phyloP scores from a whole-genome alignment of 2,113 vertebrate genomes.

The Sialia sialis region DNA sequence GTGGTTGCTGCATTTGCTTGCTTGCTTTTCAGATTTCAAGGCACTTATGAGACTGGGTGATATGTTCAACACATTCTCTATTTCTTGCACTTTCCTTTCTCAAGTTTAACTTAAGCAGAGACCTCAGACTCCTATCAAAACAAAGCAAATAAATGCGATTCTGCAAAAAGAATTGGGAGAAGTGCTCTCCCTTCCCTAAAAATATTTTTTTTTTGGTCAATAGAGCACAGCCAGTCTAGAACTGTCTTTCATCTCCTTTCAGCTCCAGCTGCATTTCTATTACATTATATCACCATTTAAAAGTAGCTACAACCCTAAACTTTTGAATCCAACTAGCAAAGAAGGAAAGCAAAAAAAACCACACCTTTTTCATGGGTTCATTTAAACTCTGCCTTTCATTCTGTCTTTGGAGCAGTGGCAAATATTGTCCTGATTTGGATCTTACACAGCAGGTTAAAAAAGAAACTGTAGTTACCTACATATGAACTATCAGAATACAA shows the following conservation, averaged over 20 bases:
- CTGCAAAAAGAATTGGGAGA: background rate
- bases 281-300: background rate
- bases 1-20: background rate
- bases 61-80: background rate
- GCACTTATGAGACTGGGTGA: background rate
- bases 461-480: background rate
- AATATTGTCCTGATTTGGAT: background rate
- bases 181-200: background rate
- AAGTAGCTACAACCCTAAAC: background rate
- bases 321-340: background rate
- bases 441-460: background rate
- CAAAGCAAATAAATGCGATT: background rate
- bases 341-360: background rate
- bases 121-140: background rate
- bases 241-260: background rate
- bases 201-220: background rate
- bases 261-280: background rate
- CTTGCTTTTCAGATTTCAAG: background rate
- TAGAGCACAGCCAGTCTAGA: background rate
- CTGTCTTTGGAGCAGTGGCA: background rate
- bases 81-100: background rate
- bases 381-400: background rate
- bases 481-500: background rate
- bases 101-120: background rate
- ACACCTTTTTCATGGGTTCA: background rate